Evolutionary conservation across 2,888 invertebrate genomes (phyloP).

Genomic region (Gryllus longicercus): DNA sequence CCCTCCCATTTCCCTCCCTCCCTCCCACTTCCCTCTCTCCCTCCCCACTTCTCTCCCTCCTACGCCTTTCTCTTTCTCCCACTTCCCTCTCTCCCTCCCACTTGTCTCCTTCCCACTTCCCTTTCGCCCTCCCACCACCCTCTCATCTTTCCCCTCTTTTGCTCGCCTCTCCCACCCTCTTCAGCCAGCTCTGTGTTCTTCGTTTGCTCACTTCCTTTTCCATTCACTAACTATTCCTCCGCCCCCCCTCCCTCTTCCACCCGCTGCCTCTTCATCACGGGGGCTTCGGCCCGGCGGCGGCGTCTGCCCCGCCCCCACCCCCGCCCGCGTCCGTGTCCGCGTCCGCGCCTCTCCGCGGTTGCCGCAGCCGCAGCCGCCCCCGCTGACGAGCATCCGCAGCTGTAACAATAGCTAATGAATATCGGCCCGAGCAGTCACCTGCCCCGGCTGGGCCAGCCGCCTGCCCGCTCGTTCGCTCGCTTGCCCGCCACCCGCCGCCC

Average conservation of each 20-base stretch:
- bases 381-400: neutral
- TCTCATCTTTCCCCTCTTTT: neutral
- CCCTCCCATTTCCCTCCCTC: no score
- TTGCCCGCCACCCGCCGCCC: no score
- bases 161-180: neutral
- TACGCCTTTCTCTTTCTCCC: no score
- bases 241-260: neutral
- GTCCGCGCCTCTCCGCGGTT: neutral
- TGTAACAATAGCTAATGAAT: slow-evolving; percentile 17
- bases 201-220: no score
- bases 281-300: neutral
- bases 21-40: no score
- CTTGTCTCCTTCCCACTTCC: no score
- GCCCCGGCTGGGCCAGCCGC: neutral
- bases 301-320: neutral
- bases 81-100: no score
- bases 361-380: neutral
- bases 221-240: neutral
- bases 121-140: no score
- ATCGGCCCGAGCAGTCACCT: neutral
- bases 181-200: no score
- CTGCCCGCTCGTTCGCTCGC: neutral
- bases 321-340: neutral
- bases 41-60: no score
- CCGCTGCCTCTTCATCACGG: neutral